Evolutionary conservation across 2,113 vertebrate species (phyloP).

Genomic region (Microcebus ravelobensis): DNA sequence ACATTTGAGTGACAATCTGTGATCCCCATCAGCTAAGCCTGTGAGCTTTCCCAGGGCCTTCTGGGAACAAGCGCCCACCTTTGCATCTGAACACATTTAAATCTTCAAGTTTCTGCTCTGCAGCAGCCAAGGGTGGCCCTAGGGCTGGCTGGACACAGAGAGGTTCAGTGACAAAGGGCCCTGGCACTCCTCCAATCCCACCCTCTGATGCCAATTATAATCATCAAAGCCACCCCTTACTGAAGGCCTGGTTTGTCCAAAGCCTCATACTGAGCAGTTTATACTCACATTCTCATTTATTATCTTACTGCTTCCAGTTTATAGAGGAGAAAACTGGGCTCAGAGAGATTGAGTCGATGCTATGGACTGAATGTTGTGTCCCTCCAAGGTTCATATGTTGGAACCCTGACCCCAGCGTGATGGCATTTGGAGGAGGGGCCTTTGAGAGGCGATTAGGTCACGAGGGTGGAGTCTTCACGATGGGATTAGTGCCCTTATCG

Average conservation of each 20-base stretch:
- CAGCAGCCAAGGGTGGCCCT: background rate
- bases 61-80: background rate
- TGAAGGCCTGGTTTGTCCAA: background rate
- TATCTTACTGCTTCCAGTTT: background rate
- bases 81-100: background rate
- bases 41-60: background rate
- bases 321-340: background rate
- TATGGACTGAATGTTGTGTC: background rate
- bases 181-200: background rate
- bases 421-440: background rate
- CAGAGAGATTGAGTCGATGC: background rate
- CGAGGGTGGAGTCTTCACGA: background rate
- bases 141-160: background rate
- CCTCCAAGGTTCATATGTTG: background rate
- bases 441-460: background rate
- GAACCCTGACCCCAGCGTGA: background rate
- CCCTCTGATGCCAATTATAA: background rate
- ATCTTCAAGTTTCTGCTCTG: background rate
- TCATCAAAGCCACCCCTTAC: background rate
- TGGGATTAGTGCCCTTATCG: background rate
- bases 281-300: background rate
- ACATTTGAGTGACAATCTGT: background rate
- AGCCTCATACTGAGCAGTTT: background rate
- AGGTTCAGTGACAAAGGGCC: background rate
- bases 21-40: background rate